Evolutionary conservation across 2,113 vertebrate genomes (phyloP), one percentile per base, ranked within the genome.

Genomic region (Maccullochella peelii): DNA sequence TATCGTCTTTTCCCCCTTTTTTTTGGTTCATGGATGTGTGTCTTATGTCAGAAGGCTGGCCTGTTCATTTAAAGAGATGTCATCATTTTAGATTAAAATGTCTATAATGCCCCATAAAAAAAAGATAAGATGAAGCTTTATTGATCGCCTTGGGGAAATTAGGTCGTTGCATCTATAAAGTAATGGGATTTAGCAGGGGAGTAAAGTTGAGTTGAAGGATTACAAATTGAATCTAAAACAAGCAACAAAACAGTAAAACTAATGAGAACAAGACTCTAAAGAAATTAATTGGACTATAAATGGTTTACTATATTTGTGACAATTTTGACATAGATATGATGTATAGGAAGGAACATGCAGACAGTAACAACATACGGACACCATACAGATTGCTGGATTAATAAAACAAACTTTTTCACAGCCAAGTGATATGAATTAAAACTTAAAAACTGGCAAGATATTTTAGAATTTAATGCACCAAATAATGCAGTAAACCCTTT

Each of bases 21-120:
- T 50, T 61, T 50, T 10, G 44, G 8, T 25, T 47, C n/a, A 33
- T 59, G 59, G 50, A 65, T 52, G 63, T 40, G 71, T 40, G 49
- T 18, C 59, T 73, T 42, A 50, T 79, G 80, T 63, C 10, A 44
- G 57, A 18, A 55, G 58, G 59, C 14, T 5, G 12, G 0, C 27
- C 68, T 57, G 38, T 67, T 84, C 77, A 30, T 87, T 91, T 73
- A 44, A 49, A 63, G 71, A 62, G 68, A 73, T 82, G 88, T 81
- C 82, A 73, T 85, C 9, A 3, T 76, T 79, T 82, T 78, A 85
- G 81, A 89, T 84, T 66, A 85, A 85, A 91, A 85, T 68, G 86
- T 82, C 84, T 58, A 25, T 61, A 67, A 84, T 30, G n/a, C 58
- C 71, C 75, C 52, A 84, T 85, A 54, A 82, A 77, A 77, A 30